Evolutionary conservation across 23 tunicate species (phyloP), one percentile per base, ranked within the genome.

Genomic region (Phallusia fumigata): DNA sequence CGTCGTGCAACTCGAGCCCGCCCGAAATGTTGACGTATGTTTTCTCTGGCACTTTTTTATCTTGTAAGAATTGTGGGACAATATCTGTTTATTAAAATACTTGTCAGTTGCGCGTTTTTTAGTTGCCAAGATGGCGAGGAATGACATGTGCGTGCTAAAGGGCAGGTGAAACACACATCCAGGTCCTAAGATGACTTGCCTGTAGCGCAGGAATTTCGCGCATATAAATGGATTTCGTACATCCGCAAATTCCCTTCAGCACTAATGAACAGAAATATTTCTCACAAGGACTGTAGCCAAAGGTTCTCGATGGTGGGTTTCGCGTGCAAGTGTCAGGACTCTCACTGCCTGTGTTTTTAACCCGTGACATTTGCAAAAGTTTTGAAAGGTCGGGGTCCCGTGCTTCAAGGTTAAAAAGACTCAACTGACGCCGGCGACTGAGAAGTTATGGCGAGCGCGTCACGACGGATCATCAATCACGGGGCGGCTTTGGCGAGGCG

Each of bases 331-430:
- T 13, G 26, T 51, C 58, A 13, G 58, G 18, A 51, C 58, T 15
- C 58, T 13, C 58, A 51, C 58, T 51, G 69, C 28, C 16, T 21
- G 69, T 58, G 69, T 58, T 58, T 58, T 58, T 58, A 58, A 58
- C 69, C 69, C 69, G 13, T 58, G 69, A 58, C 69, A 58, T 58
- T 58, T 58, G 69, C 69, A 58, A 3, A 58, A 6, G 69, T 58
- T 58, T 24, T 58, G 69, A 24, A 58, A 58, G 15, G 69, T 24
- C 5, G 69, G 69, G 16, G 26, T 51, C 28, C 28, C 11, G 69
- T 21, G 28, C 69, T 24, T 24, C 28, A 58, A 58, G 69, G 28
- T 24, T 21, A 21, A 58, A 58, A 16, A 1, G 69, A 22, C 15
- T 58, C 26, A 58, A 58, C 5, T 24, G 69, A 58, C 69, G 69